Percentiles rank a stretch among this genome's conserved stretches.
Evolutionary conservation across 35 echinoderm and acorn worm genomes (phyloP).

Genomic region (Amphiura filiformis): DNA sequence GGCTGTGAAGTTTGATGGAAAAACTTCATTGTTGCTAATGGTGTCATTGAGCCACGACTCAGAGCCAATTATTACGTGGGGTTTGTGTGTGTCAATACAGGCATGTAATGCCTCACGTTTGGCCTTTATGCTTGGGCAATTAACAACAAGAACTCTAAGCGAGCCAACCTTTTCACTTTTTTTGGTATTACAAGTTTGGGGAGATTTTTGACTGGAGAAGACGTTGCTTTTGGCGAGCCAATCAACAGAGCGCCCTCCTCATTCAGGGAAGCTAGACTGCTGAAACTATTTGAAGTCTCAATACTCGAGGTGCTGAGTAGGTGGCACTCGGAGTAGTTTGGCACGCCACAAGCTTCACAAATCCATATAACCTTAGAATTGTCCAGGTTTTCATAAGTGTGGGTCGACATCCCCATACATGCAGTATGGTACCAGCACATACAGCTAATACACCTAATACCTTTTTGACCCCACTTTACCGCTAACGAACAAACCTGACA

Average conservation of each 20-base stretch:
- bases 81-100: constrained; percentile 32
- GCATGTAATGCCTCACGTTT: constrained; percentile 22
- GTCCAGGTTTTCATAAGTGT: constrained; percentile 16
- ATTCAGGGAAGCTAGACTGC: constrained; percentile 1
- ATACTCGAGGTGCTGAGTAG: background rate
- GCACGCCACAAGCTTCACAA: constrained; percentile 33
- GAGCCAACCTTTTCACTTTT: background rate
- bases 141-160: constrained; percentile 43
- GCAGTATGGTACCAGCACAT: constrained; percentile 32
- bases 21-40: constrained; percentile 33
- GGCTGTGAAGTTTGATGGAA: constrained; percentile 16
- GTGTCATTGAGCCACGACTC: constrained; percentile 60
- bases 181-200: background rate
- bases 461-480: constrained; percentile 25
- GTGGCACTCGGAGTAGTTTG: constrained; percentile 31
- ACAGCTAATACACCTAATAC: constrained; percentile 37
- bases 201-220: background rate
- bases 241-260: background rate
- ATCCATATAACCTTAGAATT: constrained; percentile 26
- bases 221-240: background rate
- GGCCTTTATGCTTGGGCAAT: constrained; percentile 47
- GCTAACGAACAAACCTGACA: constrained; percentile 43
- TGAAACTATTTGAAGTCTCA: constrained; percentile 9
- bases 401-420: constrained; percentile 53
- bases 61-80: constrained; percentile 38